A percentile compares a stretch with the other conserved stretches of the same genome.
Conservation (phyloP, 1,140 invertebrate genomes). For the Homarus americanus region DNA sequence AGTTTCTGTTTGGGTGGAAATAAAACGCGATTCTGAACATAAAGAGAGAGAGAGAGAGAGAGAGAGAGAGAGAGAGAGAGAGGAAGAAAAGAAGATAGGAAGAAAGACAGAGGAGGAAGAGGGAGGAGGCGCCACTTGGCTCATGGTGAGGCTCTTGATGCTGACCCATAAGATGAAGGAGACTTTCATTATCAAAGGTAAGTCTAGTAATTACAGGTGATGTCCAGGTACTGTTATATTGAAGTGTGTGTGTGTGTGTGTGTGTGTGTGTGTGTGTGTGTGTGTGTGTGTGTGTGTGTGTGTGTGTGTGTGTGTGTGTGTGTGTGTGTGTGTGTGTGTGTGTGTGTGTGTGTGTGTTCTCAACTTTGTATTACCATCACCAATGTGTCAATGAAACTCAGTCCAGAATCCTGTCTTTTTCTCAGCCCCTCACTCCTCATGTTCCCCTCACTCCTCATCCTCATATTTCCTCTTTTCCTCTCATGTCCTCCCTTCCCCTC, state of each 20-base stretch:
- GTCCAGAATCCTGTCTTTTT: no score
- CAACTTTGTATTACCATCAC: no score
- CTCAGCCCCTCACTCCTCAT: no score
- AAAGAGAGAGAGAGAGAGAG: conserved; percentile 8
- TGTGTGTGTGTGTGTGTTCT: no score
- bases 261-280: background rate
- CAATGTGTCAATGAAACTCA: no score
- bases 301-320: background rate
- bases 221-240: background rate
- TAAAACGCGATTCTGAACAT: no score
- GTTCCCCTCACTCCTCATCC: no score
- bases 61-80: background rate
- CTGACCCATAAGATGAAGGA: background rate
- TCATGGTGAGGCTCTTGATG: background rate
- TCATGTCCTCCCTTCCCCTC: no score
- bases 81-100: background rate
- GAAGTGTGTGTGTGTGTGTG: background rate
- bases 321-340: no score
- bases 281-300: background rate
- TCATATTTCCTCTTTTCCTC: no score
- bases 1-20: no score
- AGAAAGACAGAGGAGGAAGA: conserved; percentile 9
- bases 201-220: background rate
- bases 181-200: conserved; percentile 1
- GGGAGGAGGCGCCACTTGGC: background rate